phyloP scores from a whole-genome alignment of 2,888 invertebrate species.

The Taphrorychus bicolor region DNA sequence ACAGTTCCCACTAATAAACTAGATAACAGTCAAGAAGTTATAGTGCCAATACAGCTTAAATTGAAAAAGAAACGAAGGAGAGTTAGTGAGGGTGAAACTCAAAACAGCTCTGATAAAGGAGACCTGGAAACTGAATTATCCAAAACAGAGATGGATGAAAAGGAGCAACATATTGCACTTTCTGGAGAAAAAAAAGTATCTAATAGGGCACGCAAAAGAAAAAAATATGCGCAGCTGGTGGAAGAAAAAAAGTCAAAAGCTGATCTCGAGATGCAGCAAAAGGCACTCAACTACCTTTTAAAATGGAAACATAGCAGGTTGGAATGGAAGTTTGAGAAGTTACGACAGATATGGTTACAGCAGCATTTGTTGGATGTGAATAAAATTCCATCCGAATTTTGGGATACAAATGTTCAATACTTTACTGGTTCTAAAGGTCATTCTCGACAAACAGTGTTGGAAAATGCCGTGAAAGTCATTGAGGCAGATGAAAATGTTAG shows the following conservation, averaged over 20 bases:
- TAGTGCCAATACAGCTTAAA: background rate
- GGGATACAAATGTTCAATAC: constrained; percentile 73
- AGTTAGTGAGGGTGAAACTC: background rate
- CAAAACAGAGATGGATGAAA: background rate
- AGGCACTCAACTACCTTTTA: constrained; percentile 71
- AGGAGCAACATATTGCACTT: background rate
- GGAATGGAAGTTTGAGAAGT: constrained; percentile 84
- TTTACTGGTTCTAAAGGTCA: constrained; percentile 74
- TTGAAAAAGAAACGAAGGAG: background rate
- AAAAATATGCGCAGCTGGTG: constrained; percentile 66
- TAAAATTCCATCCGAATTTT: constrained; percentile 68
- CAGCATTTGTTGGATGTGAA: constrained; percentile 70
- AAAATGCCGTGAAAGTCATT: constrained; percentile 70
- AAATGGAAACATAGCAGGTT: constrained; percentile 74
- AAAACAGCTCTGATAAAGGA: constrained; percentile 1
- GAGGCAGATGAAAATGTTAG: constrained; percentile 66
- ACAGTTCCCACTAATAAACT: background rate
- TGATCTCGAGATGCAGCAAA: constrained; percentile 65
- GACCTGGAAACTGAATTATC: background rate
- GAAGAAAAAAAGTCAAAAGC: constrained; percentile 64
- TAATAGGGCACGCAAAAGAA: constrained; percentile 70
- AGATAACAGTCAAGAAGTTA: background rate
- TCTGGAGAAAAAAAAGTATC: constrained; percentile 58
- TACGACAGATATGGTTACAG: constrained; percentile 78
- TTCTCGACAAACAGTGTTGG: constrained; percentile 67